phyloP scores from a whole-genome alignment of 2,888 invertebrate species.

The Trichacis sp. region DNA sequence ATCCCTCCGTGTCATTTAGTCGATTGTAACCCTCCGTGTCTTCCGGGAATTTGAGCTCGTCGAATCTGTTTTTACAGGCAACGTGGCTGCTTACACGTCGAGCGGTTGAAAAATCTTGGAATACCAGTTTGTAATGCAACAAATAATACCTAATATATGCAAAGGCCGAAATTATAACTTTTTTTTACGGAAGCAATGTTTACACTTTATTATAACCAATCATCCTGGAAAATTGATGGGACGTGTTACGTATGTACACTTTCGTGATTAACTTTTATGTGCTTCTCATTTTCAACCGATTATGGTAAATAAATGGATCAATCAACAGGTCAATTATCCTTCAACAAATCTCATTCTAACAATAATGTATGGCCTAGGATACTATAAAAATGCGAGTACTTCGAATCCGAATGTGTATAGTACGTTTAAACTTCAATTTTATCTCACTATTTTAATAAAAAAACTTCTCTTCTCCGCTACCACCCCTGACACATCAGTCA shows the following conservation, averaged over 20 bases:
- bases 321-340: too few relatives aligned
- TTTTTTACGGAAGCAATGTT: conserved; percentile 11
- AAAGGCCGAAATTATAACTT: conserved; percentile 14
- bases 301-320: too few relatives aligned
- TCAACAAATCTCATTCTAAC: too few relatives aligned
- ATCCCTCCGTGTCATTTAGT: too few relatives aligned
- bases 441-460: too few relatives aligned
- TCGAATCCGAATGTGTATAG: too few relatives aligned
- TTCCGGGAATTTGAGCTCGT: not conserved
- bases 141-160: conserved; percentile 30
- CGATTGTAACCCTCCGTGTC: not conserved
- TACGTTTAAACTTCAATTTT: too few relatives aligned
- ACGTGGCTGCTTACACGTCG: conserved; percentile 28
- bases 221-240: not conserved
- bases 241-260: not conserved
- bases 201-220: conserved; percentile 3
- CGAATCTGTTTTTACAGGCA: conserved; percentile 15
- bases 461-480: too few relatives aligned
- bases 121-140: conserved; percentile 20
- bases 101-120: conserved; percentile 12
- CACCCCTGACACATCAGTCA: too few relatives aligned
- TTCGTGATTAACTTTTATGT: not conserved
- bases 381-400: too few relatives aligned
- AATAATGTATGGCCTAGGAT: too few relatives aligned
- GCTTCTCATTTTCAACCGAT: too few relatives aligned